Conservation (phyloP, 2,113 vertebrate species). For the Puma concolor region DNA sequence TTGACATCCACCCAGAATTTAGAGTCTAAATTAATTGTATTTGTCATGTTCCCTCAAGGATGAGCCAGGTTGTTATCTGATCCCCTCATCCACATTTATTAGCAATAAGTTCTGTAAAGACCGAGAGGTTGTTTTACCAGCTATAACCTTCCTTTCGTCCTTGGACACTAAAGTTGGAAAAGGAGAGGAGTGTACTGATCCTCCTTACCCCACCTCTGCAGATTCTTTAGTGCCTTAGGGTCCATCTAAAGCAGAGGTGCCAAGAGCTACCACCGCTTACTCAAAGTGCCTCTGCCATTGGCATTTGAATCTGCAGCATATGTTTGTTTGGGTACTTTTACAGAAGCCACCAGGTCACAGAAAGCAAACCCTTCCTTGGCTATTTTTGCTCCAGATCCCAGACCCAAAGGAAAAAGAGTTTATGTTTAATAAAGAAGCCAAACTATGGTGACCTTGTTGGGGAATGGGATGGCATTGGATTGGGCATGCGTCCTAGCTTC, state of each 20-base stretch:
- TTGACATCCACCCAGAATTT: background rate
- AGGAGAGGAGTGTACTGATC: background rate
- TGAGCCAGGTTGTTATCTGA: background rate
- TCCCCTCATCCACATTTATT: background rate
- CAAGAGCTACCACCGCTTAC: background rate
- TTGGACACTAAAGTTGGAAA: background rate
- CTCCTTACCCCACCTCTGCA: background rate
- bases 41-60: background rate
- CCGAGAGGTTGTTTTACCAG: background rate
- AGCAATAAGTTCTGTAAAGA: background rate
- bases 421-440: background rate
- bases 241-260: background rate
- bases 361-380: background rate
- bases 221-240: background rate
- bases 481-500: too few relatives aligned
- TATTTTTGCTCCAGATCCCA: background rate
- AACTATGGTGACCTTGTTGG: background rate
- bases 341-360: background rate
- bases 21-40: background rate
- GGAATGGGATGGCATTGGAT: background rate
- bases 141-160: background rate
- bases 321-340: background rate
- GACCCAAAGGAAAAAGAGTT: background rate
- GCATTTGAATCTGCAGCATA: background rate
- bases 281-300: background rate